Evolutionary conservation across 2,888 invertebrate species (phyloP), one percentile per base, ranked within the genome.

Genomic region (Drosophila merina): DNA sequence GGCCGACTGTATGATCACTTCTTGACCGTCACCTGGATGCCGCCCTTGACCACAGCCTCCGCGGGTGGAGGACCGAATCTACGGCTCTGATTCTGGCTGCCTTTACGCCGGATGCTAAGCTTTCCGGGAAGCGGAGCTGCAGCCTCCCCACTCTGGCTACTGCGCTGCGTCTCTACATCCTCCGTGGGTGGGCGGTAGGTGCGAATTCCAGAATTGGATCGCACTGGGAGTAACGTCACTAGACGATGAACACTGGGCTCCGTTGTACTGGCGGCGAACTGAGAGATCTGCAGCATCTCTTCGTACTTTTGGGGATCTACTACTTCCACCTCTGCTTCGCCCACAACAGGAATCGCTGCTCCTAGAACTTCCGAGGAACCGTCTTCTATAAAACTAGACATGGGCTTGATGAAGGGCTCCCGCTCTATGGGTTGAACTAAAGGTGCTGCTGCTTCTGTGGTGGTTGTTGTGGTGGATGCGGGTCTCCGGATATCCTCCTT

Each of bases 161-260:
- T 77, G n/a, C 87, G 80, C 36, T 70, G 70, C 7, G 72, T 60
- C 1, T 80, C 76, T 1, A 71, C 48, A 3, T 72, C 60, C 5
- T 66, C 74, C 0, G 59, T 12, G 2, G 59, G 12, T 3, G 95
- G 95, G 77, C 95, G 92, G 47, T 96, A 92, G 0, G 95, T 96
- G 72, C 95, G 94, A 4, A 96, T 93, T 0, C 96, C 96, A 0
- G 95, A 94, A 90, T 96, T 96, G 1, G 96, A 96, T 86, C 96
- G 95, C 0, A 95, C 96, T 0, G 96, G 96, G 60, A 96, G 92
- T 44, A 96, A 90, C 0, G 96, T 96, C 1, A 94, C 94, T 20
- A 94, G 84, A n/a, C 92, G 91, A 55, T 90, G 88, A 3, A 87
- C 77, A 75, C 91, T 81, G 7, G 89, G 80, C 45, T 90, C 90